These are phyloP conservation scores for Cheirogaleus major DNA, from an alignment of 2,797 vertebrate species.

Conservation along the genomic window DNA sequence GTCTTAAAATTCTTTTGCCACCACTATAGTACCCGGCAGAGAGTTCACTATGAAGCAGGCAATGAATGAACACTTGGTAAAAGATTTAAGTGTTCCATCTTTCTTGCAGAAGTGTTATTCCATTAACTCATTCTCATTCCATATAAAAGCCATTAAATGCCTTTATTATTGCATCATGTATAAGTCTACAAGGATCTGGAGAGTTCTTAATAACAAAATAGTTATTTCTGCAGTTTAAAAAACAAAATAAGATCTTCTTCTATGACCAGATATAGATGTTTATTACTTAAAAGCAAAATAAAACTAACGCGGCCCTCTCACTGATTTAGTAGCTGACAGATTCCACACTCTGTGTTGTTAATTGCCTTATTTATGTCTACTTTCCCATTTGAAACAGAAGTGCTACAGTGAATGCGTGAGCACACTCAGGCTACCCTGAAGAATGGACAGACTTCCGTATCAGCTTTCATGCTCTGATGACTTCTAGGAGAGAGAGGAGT, in stretches of 20 bases:
- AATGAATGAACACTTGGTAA: background rate
- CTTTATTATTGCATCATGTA: background rate
- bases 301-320: background rate
- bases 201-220: constrained; percentile 12
- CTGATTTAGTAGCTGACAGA: background rate
- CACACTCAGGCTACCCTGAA: background rate
- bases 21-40: background rate
- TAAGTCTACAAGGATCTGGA: background rate
- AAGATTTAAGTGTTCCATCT: background rate
- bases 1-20: background rate
- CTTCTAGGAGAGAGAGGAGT: background rate
- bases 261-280: background rate
- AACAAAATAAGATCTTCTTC: background rate
- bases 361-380: constrained; percentile 19
- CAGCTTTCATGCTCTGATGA: background rate
- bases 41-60: background rate
- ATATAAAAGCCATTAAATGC: background rate
- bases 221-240: background rate
- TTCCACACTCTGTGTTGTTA: background rate
- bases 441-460: background rate
- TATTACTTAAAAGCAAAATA: constrained; percentile 27
- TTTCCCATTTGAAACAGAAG: constrained; percentile 31
- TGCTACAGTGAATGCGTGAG: background rate
- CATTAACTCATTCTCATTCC: background rate
- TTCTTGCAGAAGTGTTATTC: background rate